Conservation (phyloP, 2,888 invertebrate genomes). For the Parnassius orleans region DNA sequence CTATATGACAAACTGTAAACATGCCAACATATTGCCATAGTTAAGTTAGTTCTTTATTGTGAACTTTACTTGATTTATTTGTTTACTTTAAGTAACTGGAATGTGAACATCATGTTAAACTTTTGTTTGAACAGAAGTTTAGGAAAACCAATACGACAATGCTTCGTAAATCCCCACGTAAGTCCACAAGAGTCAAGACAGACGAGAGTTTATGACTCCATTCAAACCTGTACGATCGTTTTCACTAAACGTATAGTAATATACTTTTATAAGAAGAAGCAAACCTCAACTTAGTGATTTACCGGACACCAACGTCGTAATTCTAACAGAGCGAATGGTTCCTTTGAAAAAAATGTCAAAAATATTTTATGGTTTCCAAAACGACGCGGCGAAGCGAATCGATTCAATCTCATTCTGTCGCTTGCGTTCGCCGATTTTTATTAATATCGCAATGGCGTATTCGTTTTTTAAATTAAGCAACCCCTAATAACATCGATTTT, state of each 20-base stretch:
- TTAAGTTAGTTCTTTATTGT: conserved; percentile 1
- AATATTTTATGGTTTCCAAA: conserved; percentile 65
- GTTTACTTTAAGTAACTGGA: conserved; percentile 19
- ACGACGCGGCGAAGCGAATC: conserved; percentile 61
- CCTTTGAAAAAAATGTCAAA: conserved; percentile 59
- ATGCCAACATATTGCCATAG: conserved; percentile 1
- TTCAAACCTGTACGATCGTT: conserved; percentile 59
- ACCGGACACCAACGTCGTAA: conserved; percentile 56
- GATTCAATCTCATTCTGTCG: conserved; percentile 65
- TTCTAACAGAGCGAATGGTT: conserved; percentile 55
- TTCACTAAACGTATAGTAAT: conserved; percentile 59
- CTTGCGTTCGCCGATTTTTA: conserved; percentile 34
- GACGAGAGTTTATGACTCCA: conserved; percentile 67
- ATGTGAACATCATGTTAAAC: conserved; percentile 21
- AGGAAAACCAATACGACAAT: conserved; percentile 59
- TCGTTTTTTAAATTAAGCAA: conserved; percentile 45
- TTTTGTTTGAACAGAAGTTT: conserved; percentile 68
- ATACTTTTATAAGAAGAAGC: conserved; percentile 53
- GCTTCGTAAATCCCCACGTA: conserved; percentile 61
- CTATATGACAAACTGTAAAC: background rate
- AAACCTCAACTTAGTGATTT: conserved; percentile 72
- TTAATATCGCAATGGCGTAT: conserved; percentile 35
- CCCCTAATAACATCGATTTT: conserved; percentile 63
- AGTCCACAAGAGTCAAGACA: conserved; percentile 44
- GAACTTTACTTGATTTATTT: conserved; percentile 19